Evolutionary conservation across 1,140 invertebrate species (phyloP), one percentile per base, ranked within the genome.

Genomic region (Trigoniulus corallinus): DNA sequence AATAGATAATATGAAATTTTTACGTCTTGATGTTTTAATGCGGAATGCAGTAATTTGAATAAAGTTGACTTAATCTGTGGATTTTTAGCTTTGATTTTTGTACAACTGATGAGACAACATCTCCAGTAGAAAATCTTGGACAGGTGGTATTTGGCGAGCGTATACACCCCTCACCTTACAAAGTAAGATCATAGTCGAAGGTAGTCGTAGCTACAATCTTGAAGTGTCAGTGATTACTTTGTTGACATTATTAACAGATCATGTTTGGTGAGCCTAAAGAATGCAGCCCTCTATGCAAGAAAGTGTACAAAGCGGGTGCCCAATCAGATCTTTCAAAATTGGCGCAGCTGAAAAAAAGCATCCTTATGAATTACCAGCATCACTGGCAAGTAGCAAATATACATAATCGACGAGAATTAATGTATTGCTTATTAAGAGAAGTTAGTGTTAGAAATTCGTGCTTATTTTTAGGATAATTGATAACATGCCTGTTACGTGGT

Each of bases 61-160:
- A 48, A 27, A 24, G 21, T 21, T 34, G 50, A 39, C 42, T 48
- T 48, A 53, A 51, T 56, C 42, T 34, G 15, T 34, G 7, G 15
- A 34, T 34, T 48, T 61, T 52, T 59, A 78, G 75, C 59, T 98
- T 98, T 71, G 93, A 98, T 65, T 97, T 98, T 62, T 98, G 95
- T 70, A 62, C 72, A 2, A 69, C 69, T 47, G 74, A 79, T 59
- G 77, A 84, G 57, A 72, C 73, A 40, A 73, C 81, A 56, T 82
- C 84, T n/a, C 91, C 93, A 3, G 85, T 88, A 3, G 94, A 98
- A 70, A 98, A 98, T 65, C 74, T 98, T 37, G 95, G 95, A 1
- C 95, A 98, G 72, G 91, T 98, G 47, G 84, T 98, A 0, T 98
- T 98, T 73, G 95, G 95, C 40, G 94, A 98, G 69, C 75, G 95